phyloP scores from a whole-genome alignment of 2,797 vertebrate species.

The Intellagama lesueurii region DNA sequence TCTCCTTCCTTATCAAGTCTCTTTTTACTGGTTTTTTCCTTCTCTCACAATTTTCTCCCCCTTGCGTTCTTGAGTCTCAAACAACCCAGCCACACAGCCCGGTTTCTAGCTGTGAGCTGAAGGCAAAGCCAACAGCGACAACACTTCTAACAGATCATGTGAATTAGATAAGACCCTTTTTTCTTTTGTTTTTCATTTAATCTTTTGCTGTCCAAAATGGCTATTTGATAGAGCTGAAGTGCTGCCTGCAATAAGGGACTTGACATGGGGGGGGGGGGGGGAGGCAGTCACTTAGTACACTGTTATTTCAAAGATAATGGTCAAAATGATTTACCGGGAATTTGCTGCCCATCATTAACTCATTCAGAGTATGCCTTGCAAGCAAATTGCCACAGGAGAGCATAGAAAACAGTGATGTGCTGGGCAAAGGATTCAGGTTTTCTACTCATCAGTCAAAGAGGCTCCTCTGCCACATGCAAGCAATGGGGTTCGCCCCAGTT shows the following conservation, averaged over 20 bases:
- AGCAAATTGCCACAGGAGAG: constrained; percentile 3
- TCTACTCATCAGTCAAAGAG: background rate
- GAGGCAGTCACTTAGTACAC: constrained; percentile 17
- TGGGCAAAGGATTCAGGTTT: background rate
- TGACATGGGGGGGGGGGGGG: constrained; percentile 3
- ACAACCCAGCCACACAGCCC: background rate
- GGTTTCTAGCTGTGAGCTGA: background rate
- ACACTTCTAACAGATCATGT: background rate
- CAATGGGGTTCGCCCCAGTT: background rate
- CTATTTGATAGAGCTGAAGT: background rate
- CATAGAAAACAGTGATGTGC: background rate
- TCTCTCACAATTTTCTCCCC: background rate
- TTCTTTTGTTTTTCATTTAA: constrained; percentile 4
- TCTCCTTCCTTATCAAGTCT: background rate
- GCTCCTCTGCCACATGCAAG: background rate
- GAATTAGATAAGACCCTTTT: constrained; percentile 26
- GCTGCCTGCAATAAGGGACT: constrained; percentile 22
- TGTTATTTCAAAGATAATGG: constrained; percentile 34
- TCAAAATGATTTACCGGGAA: constrained; percentile 28
- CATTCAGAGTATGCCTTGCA: background rate
- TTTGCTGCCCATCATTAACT: constrained; percentile 17
- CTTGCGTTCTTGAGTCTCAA: background rate
- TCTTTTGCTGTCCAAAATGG: constrained; percentile 7
- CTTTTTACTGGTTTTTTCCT: background rate
- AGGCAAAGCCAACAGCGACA: background rate